Evolutionary conservation across 2,113 vertebrate genomes (phyloP).

Genomic region (Hymenochirus boettgeri): DNA sequence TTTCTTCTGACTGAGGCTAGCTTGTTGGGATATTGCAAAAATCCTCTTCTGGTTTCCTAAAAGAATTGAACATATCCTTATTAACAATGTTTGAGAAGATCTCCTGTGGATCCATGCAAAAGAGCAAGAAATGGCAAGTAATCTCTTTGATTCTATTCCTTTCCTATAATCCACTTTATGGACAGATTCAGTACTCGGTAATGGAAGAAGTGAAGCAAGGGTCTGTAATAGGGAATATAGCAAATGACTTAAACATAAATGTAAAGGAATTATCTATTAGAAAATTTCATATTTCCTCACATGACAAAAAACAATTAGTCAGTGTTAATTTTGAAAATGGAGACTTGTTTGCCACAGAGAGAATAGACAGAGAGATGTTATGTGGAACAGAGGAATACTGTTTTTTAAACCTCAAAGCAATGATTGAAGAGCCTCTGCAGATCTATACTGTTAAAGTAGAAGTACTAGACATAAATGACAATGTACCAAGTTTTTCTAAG

Average conservation of each 20-base stretch:
- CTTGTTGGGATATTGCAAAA: too few species aligned
- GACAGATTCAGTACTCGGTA: conserved; percentile 63
- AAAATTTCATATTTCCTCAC: conserved; percentile 59
- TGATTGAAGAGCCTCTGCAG: conserved; percentile 69
- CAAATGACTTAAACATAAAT: conserved; percentile 60
- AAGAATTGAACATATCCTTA: too few species aligned
- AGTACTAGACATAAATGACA: conserved; percentile 46
- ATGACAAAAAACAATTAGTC: conserved; percentile 61
- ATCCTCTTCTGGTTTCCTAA: too few species aligned
- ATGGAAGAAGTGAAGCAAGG: conserved; percentile 65
- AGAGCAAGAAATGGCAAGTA: conserved; percentile 46
- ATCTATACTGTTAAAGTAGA: conserved; percentile 48
- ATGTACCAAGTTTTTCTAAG: conserved; percentile 16
- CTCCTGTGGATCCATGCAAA: too few species aligned
- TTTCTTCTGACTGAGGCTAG: too few species aligned
- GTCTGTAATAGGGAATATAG: conserved; percentile 66
- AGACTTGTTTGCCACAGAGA: conserved; percentile 63
- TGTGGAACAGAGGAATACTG: conserved; percentile 55
- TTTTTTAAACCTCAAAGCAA: conserved; percentile 55
- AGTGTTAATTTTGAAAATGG: conserved; percentile 59
- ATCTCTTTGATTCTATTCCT: conserved; percentile 60
- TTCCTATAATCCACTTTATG: conserved; percentile 42
- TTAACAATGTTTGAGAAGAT: too few species aligned
- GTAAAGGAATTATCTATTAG: conserved; percentile 50
- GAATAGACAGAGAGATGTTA: conserved; percentile 66